Base-by-base conservation (phyloP, 2,113 vertebrate species). In the Centropristis striata region DNA sequence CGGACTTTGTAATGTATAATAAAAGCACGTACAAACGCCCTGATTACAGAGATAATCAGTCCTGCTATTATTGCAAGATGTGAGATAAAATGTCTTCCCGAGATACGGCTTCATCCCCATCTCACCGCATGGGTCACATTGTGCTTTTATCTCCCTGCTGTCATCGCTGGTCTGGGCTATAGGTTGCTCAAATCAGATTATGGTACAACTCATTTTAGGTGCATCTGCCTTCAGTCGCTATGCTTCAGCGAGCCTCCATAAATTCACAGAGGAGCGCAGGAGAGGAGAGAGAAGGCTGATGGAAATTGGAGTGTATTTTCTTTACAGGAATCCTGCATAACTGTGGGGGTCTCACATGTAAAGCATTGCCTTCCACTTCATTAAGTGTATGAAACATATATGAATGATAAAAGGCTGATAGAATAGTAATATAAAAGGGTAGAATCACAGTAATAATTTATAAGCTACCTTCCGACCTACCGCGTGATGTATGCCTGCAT, bases 121-220 rank as follows among this genome's bases (percentile, higher is more conserved):
- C 53, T 71, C 36, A 42, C 63, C 11, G 58, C 66, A 54, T 74
- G 78, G 81, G 84, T 92, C 90, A 86, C 83, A 68, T 71, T 80
- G 70, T 42, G 75, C 71, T 83, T 90, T 88, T 92, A 89, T 90
- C 90, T 88, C 15, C 53, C 46, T 4, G 78, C 71, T 76, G 83
- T 85, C 84, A 70, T 85, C 61, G 37, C 46, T 4, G 42, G 61
- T 36, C 51, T 15, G 60, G 80, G 80, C 75, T 83, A 75, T 87
- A 86, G 81, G 85, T 88, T 68, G 60, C 84, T 71, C 13, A 49
- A 84, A 92, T 93, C 85, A 81, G 90, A 92, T 91, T 88, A 86
- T 49, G 68, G 79, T 37, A 78, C 73, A 69, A 68, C 85, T 91
- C 86, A 86, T 88, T 90, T 91, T 78, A 80, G 50, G 58, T 5